Base-by-base conservation (phyloP, 1,140 invertebrate genomes). In the Prorops nasuta region DNA sequence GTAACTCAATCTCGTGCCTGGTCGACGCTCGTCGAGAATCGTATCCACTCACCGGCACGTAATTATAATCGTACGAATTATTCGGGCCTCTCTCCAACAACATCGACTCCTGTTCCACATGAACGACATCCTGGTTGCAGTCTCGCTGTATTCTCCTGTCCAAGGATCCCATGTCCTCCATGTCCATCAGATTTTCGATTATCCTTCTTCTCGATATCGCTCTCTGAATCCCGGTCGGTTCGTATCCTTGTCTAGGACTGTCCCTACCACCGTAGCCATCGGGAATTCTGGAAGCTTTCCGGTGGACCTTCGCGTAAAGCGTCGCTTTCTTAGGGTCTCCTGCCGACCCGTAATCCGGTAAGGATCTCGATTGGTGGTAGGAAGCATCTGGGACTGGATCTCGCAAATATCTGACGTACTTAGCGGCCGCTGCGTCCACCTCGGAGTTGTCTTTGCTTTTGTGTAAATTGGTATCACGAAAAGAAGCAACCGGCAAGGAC, bases 121-220 rank as follows among this genome's bases (percentile, higher is more conserved):
- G 17, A 9, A 41, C 38, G 10, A 46, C 37, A 21, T 56, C 54
- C 16, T 46, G 49, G 17, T 51, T 32, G 15, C 37, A 42, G 37
- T 52, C 48, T 14, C 44, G 43, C 6, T 49, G 60, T 7, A 45
- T 32, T 31, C 51, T 56, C 9, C 48, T 21, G 8, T 49, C 57
- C 19, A 60, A 37, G 7, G 59, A 49, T 37, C 56, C 64, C 3
- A 60, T 34, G 0, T 56, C 35, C 31, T 51, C 51, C 18, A 53
- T 49, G 2, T 71, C 64, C 14, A 54, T 54, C 0, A 49, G 59
- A 22, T 73, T 74, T 17, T 56, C 58, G 44, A 77, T 70, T 24
- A 77, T 76, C 22, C 67, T 59, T 3, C 60, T 67, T 2, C 74
- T 54, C 8, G 74, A 77, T 54, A 77, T 64, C 17, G 67, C 60